Base-by-base conservation (phyloP, 2,113 vertebrate species). In the Ophiodon elongatus region DNA sequence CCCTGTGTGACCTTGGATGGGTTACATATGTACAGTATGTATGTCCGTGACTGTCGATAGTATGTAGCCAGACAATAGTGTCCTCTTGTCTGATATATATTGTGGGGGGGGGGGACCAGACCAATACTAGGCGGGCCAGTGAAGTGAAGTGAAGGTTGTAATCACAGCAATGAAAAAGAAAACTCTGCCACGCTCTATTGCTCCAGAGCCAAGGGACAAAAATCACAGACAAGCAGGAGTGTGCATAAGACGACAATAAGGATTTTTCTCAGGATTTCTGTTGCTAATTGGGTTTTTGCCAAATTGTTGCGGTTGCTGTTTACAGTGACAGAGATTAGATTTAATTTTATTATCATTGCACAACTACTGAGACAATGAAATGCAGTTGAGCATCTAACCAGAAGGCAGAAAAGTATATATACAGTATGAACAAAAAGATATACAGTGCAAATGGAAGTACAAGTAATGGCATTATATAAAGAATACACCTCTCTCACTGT, bases 1-100 rank as follows among this genome's bases (percentile, higher is more conserved):
- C 89, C 73, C 66, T 7, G 25, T 14, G 7, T 17, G 66, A 88
- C 87, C 86, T 82, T 65, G 68, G 31, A 29, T 39, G 45, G 56
- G 41, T 80, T 62, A 29, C 43, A 65, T 70, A 73, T 57, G 47
- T 37, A 33, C 47, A 45, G 27, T 47, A 69, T 57, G 37, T 33
- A 25, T 64, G 37, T 75, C 9, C 5, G n/a, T 57, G 65, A 27
- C 57, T 1, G 71, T 66, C 17, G 1, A 43, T 43, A 33, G 56
- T 31, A 33, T 72, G 43, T 17, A 27, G 25, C 2, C n/a, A 1
- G 19, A 60, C 68, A 5, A 45, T 65, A 47, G 13, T 15, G 65
- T 27, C 23, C 41, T 47, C 27, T 8, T 23, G 17, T 25, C 6
- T 47, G 56, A 39, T 54, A 13, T 60, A 4, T 43, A 43, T 43